Conservation (phyloP, 2,113 vertebrate genomes). For the Ancistrus triradiatus region DNA sequence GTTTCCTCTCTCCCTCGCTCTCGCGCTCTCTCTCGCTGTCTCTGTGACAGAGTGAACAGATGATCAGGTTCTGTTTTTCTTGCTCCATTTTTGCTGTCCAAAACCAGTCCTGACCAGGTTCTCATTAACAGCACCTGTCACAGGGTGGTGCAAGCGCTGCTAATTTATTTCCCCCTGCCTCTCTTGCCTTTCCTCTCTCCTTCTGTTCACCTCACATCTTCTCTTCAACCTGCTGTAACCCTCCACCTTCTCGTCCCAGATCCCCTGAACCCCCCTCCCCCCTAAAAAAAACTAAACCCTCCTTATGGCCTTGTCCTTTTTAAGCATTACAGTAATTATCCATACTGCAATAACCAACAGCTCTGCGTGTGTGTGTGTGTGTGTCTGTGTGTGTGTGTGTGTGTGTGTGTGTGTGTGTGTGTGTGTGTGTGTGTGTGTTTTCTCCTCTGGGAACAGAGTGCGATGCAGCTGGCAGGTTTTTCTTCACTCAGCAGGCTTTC, state of each 20-base stretch:
- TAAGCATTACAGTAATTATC: slow-evolving; percentile 52
- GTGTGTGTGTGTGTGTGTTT: slow-evolving; percentile 6
- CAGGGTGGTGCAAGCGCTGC: slow-evolving; percentile 76
- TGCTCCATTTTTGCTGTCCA: slow-evolving; percentile 62
- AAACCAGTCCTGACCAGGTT: slow-evolving; percentile 68
- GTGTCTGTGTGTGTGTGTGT: slow-evolving; percentile 25
- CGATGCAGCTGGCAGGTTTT: slow-evolving; percentile 32
- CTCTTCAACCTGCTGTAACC: slow-evolving; percentile 10
- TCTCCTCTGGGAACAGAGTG: slow-evolving; percentile 1
- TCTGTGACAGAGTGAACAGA: slow-evolving; percentile 51
- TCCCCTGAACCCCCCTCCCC: slow-evolving; percentile 11
- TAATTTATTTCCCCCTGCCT: slow-evolving; percentile 67
- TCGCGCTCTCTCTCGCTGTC: too few species aligned
- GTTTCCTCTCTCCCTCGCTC: slow-evolving; percentile 41
- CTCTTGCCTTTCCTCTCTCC: slow-evolving; percentile 12
- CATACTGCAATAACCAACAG: slow-evolving; percentile 13
- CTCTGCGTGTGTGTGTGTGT: slow-evolving; percentile 45
- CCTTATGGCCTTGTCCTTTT: slow-evolving; percentile 43
- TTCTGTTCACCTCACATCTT: neutral
- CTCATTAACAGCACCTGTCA: slow-evolving; percentile 82
- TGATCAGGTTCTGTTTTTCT: slow-evolving; percentile 42
- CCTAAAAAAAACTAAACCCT: too few species aligned
- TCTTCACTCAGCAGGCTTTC: slow-evolving; percentile 38
- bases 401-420: slow-evolving; percentile 14
- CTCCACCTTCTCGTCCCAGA: slow-evolving; percentile 12